Evolutionary conservation across 2,888 invertebrate species (phyloP).

Genomic region (Taenaris catops): DNA sequence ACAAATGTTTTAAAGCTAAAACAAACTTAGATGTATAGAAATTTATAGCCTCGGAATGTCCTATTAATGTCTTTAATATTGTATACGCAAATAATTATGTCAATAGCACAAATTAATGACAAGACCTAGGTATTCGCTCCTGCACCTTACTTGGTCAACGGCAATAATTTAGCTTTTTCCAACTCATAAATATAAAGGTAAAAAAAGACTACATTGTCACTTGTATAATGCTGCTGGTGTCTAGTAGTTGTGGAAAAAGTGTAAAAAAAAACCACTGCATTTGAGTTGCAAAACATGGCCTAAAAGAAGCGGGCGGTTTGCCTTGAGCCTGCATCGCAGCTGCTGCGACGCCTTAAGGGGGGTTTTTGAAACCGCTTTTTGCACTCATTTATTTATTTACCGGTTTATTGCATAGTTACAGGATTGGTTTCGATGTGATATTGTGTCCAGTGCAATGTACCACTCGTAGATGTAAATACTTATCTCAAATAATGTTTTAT

Average conservation of each 20-base stretch:
- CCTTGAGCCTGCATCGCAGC: conserved; percentile 59
- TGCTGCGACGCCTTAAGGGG: conserved; percentile 52
- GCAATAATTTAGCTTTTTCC: conserved; percentile 22
- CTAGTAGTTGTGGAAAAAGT: conserved; percentile 21
- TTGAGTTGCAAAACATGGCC: conserved; percentile 44
- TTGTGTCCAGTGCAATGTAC: conserved; percentile 12
- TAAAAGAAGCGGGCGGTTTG: conserved; percentile 56
- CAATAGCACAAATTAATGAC: conserved; percentile 13
- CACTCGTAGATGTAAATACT: conserved; percentile 1
- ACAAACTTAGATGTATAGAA: no score
- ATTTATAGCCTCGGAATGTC: no score
- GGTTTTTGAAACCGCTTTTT: conserved; percentile 63
- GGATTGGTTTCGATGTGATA: conserved; percentile 25
- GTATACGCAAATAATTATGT: no score
- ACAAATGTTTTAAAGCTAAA: no score
- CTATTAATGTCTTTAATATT: no score
- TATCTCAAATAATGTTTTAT: background rate
- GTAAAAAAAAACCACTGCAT: conserved; percentile 48
- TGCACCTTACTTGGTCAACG: conserved; percentile 15
- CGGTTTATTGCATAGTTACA: conserved; percentile 52
- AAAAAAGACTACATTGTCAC: conserved; percentile 17
- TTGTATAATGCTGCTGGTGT: conserved; percentile 24
- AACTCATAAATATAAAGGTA: conserved; percentile 17
- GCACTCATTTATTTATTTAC: conserved; percentile 54
- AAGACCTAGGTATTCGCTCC: conserved; percentile 5